Base-by-base conservation (phyloP, 2,797 vertebrate species). In the Melanotaenia nigrans region DNA sequence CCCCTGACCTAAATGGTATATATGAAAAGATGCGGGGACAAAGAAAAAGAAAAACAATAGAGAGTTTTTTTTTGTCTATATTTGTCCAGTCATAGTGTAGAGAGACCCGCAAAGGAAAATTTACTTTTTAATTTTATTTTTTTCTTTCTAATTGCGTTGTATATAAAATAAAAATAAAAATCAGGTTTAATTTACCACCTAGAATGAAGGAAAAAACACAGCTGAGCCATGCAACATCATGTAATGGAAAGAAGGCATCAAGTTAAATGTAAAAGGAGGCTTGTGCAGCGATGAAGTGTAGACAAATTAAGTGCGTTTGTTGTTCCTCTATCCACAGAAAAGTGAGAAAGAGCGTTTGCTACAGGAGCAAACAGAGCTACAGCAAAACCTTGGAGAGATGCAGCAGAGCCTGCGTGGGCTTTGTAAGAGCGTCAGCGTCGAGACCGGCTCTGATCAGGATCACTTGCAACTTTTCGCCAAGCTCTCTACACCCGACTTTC, bases 371-470 rank as follows among this genome's bases (percentile, higher is more conserved):
- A 94, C 93, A 20, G 94, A 96, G 81, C 95, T 99, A 76, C 87
- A 96, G 89, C 94, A 94, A 22, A 96, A 95, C 36, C 93, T 99
- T 87, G 95, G 95, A 33, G 96, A 98, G 77, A 95, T 95, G 0
- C 95, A 95, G 68, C 96, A 96, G 87, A 97, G 95, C 86, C 90
- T 99, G 55, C 95, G 95, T 0, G 94, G 94, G 18, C 94, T 99
- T 22, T 96, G 95, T 81, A 96, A 97, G 85, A 95, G 92, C 33
- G 93, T 97, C 71, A 95, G 94, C 81, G 92, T 93, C 8, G 96
- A 98, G 74, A 90, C 94, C 0, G 92, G 93, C 16, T 88, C 95
- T 9, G 96, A 95, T 77, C 94, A 93, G 0, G 96, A 97, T 71
- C 96, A 96, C 77, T 89, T 96, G 79, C 96, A 96, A 69, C 89